Conservation (phyloP, 2,113 vertebrate species). For the Hippocampus zosterae region DNA sequence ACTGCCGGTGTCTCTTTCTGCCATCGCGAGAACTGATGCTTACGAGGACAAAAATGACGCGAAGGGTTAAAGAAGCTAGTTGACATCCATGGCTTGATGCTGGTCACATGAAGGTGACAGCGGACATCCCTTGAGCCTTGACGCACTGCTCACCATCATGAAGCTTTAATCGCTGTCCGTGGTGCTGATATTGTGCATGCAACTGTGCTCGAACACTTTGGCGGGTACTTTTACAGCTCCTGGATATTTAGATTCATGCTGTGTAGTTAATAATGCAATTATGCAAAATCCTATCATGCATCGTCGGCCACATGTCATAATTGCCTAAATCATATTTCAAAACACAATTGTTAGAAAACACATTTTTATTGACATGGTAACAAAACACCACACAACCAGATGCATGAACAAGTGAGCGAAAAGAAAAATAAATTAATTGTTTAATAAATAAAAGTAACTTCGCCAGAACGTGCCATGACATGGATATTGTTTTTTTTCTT, state of each 20-base stretch:
- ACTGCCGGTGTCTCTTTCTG: constrained; percentile 28
- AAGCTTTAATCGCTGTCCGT: constrained; percentile 41
- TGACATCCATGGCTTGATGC: constrained; percentile 22
- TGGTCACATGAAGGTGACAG: constrained; percentile 37
- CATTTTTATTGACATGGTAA: too few species aligned
- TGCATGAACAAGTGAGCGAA: too few species aligned
- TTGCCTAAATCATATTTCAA: too few species aligned
- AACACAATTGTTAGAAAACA: too few species aligned
- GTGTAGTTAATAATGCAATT: not conserved
- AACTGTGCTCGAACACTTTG: not conserved
- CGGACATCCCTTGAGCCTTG: constrained; percentile 1
- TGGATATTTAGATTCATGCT: not conserved
- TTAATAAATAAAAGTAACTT: too few species aligned
- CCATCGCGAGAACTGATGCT: constrained; percentile 54
- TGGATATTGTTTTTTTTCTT: too few species aligned
- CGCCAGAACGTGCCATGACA: too few species aligned
- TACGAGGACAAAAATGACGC: constrained; percentile 14
- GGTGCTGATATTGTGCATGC: constrained; percentile 41
- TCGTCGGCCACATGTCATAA: too few species aligned
- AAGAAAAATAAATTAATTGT: too few species aligned
- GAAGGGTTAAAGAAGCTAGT: constrained; percentile 25
- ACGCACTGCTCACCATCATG: not conserved
- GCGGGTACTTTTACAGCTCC: not conserved
- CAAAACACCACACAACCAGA: too few species aligned
- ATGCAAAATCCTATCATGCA: too few species aligned